Evolutionary conservation across 1,140 invertebrate species (phyloP).

Genomic region (Drosophila lacertosa): DNA sequence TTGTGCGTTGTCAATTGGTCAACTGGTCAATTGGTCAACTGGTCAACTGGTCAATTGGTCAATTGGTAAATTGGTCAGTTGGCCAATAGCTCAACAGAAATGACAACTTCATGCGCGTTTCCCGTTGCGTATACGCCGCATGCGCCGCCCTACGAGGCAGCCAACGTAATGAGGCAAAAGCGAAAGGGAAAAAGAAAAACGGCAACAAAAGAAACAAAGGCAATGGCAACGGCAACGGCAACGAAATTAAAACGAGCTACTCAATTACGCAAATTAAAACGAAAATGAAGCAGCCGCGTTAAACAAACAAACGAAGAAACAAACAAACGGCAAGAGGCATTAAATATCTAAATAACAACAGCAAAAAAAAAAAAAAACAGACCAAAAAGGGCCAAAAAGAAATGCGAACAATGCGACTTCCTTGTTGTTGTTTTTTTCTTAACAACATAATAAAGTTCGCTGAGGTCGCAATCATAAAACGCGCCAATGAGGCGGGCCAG

Average conservation of each 20-base stretch:
- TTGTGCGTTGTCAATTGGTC: conserved; percentile 38
- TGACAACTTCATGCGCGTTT: conserved; percentile 12
- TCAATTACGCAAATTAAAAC: conserved; percentile 82
- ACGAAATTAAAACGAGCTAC: conserved; percentile 78
- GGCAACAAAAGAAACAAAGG: neutral
- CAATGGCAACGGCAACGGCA: neutral
- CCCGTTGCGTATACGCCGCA: conserved; percentile 45
- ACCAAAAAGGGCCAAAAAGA: conserved; percentile 41
- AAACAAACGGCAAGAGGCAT: conserved; percentile 20
- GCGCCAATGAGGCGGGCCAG: conserved; percentile 75
- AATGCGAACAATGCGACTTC: conserved; percentile 57
- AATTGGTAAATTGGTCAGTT: no score
- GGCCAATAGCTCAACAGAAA: conserved; percentile 13
- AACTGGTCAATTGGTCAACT: conserved; percentile 2
- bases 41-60: conserved; percentile 7
- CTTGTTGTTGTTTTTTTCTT: conserved; percentile 28
- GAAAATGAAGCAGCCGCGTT: conserved; percentile 66
- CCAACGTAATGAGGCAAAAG: neutral
- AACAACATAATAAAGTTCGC: conserved; percentile 71
- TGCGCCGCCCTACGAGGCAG: conserved; percentile 19
- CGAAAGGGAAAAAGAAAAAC: neutral
- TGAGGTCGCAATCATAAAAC: conserved; percentile 69
- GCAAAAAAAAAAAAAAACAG: conserved; percentile 19
- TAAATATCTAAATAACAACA: conserved; percentile 41
- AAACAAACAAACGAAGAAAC: conserved; percentile 50